phyloP scores from a whole-genome alignment of 2,113 vertebrate species.

The Gorsachius goisagi region DNA sequence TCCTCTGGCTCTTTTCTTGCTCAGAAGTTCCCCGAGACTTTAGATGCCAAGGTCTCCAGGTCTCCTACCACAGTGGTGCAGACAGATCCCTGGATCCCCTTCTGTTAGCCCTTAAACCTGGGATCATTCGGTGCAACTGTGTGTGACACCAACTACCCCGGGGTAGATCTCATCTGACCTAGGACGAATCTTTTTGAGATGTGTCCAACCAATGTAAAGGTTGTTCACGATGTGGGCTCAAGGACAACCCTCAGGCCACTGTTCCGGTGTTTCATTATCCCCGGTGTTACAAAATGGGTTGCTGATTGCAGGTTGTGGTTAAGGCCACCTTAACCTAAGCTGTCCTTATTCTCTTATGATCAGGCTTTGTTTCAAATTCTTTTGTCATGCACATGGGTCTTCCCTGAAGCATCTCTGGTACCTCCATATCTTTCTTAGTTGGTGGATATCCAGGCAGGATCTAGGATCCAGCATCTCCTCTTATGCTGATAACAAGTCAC shows the following conservation, averaged over 20 bases:
- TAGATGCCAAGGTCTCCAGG: not conserved
- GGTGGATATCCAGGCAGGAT: not conserved
- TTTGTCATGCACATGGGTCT: not conserved
- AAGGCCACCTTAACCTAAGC: too few relatives aligned
- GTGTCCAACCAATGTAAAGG: not conserved
- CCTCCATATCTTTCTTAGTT: not conserved
- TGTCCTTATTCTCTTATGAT: not conserved
- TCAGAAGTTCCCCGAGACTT: not conserved
- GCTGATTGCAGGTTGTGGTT: not conserved
- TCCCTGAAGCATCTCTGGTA: not conserved
- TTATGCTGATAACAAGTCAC: not conserved
- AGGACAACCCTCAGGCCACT: not conserved
- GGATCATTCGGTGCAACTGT: not conserved
- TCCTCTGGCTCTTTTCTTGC: not conserved
- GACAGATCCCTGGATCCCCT: not conserved
- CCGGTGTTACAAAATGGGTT: not conserved
- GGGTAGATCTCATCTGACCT: not conserved
- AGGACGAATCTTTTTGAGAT: not conserved
- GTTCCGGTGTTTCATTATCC: not conserved
- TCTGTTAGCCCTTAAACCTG: not conserved
- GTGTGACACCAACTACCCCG: fast-evolving
- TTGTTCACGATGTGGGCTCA: not conserved
- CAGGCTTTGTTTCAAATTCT: not conserved
- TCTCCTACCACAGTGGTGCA: not conserved
- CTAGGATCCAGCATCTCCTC: not conserved